These are phyloP conservation scores for Drosophila yooni DNA, from an alignment of 2,888 invertebrate species.

Conservation along the genomic window DNA sequence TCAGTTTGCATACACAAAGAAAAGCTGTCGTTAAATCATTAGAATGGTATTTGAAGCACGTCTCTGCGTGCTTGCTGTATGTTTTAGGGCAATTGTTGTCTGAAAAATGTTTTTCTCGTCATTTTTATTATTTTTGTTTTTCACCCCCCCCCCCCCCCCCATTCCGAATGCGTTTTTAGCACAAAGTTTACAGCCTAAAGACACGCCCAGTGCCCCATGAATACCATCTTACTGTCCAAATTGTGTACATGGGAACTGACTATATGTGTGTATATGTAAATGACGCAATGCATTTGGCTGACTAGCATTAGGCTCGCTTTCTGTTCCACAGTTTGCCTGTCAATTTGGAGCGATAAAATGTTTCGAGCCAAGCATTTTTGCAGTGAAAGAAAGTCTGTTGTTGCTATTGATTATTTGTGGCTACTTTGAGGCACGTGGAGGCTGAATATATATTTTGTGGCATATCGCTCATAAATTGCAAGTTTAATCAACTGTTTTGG, in stretches of 20 bases:
- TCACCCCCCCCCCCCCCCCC: neutral
- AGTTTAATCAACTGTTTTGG: neutral
- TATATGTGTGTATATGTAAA: slow-evolving; percentile 16
- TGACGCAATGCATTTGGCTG: slow-evolving; percentile 44
- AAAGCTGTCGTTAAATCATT: slow-evolving; percentile 72
- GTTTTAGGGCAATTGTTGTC: slow-evolving; percentile 63
- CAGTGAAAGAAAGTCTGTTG: neutral
- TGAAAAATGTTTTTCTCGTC: slow-evolving; percentile 30
- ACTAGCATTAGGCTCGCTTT: slow-evolving; percentile 4
- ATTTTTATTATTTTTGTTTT: neutral
- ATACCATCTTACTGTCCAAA: slow-evolving; percentile 5
- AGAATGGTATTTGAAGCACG: slow-evolving; percentile 74
- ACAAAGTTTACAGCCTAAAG: slow-evolving; percentile 40
- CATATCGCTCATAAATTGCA: neutral
- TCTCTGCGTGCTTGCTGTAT: slow-evolving; percentile 65
- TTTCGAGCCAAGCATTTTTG: slow-evolving; percentile 53
- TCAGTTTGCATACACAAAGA: slow-evolving; percentile 1
- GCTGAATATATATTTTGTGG: neutral
- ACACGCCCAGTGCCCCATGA: slow-evolving; percentile 31
- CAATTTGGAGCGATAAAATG: slow-evolving; percentile 48
- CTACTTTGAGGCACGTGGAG: neutral
- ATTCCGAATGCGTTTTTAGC: slow-evolving; percentile 29
- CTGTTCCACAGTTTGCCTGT: slow-evolving; percentile 24
- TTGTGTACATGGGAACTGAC: slow-evolving; percentile 1
- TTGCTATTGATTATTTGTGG: slow-evolving; percentile 13